A percentile compares a stretch with the other conserved stretches of the same genome.
These are phyloP conservation scores for Epinotia demarniana DNA, from an alignment of 2,888 invertebrate species.

Conservation along the genomic window DNA sequence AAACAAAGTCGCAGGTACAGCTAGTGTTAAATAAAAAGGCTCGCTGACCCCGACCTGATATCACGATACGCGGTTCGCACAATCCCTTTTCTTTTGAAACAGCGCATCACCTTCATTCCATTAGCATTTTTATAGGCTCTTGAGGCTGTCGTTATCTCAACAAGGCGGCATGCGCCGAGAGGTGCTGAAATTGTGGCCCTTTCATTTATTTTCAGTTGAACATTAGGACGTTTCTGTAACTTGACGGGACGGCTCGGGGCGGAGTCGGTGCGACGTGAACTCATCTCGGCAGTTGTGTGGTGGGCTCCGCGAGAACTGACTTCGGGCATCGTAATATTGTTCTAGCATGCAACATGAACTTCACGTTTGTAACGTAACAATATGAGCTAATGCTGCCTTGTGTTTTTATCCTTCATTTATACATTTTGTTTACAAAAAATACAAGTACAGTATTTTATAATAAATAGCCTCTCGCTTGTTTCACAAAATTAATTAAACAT, in stretches of 20 bases:
- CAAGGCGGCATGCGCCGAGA: conserved; percentile 55
- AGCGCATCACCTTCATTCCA: conserved; percentile 63
- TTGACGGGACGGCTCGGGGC: neutral
- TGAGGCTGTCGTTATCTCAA: conserved; percentile 63
- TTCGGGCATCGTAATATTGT: neutral
- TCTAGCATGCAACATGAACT: neutral
- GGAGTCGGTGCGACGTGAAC: conserved; percentile 2
- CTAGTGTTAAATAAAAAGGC: conserved; percentile 41
- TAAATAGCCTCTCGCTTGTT: neutral
- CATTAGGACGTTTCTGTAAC: conserved; percentile 53
- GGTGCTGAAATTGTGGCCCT: conserved; percentile 49
- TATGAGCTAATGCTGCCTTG: neutral
- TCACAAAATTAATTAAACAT: neutral
- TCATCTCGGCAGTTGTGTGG: conserved; percentile 7
- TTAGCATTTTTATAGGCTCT: conserved; percentile 75
- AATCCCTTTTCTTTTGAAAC: conserved; percentile 59
- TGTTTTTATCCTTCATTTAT: neutral
- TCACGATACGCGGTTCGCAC: conserved; percentile 41
- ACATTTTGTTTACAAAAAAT: neutral
- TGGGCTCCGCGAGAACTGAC: neutral
- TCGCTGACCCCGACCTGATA: conserved; percentile 41
- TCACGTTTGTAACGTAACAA: neutral
- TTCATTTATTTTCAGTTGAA: conserved; percentile 59
- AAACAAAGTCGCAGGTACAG: too few relatives aligned
- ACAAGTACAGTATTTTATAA: neutral